Percentiles rank a stretch among this genome's conserved stretches.
Evolutionary conservation across 2,113 vertebrate genomes (phyloP).

Genomic region (Panthera leo): DNA sequence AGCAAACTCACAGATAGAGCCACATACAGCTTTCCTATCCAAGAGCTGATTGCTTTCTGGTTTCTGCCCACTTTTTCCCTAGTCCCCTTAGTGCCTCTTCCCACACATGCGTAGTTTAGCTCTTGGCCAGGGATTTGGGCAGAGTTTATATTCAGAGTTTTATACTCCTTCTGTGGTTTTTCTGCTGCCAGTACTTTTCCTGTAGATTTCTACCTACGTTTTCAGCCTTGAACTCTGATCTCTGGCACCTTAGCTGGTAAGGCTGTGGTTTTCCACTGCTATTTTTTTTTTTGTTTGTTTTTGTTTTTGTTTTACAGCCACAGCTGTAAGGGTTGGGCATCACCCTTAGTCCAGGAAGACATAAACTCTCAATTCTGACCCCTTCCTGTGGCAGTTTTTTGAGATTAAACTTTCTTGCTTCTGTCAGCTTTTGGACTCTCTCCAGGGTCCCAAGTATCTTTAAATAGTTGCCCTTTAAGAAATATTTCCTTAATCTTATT

Average conservation of each 20-base stretch:
- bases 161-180: constrained; percentile 22
- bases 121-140: constrained; percentile 37
- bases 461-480: not conserved
- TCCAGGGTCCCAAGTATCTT: not conserved
- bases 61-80: not conserved
- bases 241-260: not conserved
- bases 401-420: constrained; percentile 27
- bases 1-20: not conserved
- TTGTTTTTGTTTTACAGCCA: not conserved
- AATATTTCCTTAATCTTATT: not conserved
- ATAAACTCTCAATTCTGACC: constrained; percentile 43
- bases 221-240: constrained; percentile 51
- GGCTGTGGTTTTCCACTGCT: constrained; percentile 39
- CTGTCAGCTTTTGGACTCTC: constrained; percentile 35
- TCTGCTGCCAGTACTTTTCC: constrained; percentile 56
- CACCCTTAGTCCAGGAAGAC: not conserved
- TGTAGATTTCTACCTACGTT: constrained; percentile 41
- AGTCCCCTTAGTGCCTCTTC: not conserved
- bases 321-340: constrained; percentile 19
- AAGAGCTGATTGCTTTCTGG: constrained; percentile 20
- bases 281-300: not conserved
- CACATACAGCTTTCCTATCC: not conserved
- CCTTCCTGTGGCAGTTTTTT: constrained; percentile 53
- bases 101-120: not conserved
- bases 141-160: constrained; percentile 41